Evolutionary conservation across 2,797 vertebrate species (phyloP).

Genomic region (Danio albolineatus): DNA sequence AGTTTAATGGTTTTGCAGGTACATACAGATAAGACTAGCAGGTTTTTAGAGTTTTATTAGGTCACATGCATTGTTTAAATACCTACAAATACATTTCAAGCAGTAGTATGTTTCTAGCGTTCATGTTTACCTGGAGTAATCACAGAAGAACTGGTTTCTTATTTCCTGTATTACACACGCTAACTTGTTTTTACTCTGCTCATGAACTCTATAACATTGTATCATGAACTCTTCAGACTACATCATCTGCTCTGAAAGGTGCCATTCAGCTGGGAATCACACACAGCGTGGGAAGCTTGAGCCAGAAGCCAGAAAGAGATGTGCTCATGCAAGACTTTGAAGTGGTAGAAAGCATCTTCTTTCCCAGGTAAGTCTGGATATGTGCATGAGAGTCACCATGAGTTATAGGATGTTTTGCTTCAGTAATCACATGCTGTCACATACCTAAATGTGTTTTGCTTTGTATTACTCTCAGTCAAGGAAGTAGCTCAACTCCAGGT

Average conservation of each 20-base stretch:
- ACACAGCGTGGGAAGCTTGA: constrained; percentile 92
- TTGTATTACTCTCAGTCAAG: constrained; percentile 80
- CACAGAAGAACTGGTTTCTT: not conserved
- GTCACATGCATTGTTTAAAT: not conserved
- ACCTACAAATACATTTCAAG: not conserved
- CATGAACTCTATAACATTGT: too few species aligned
- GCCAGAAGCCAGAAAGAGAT: constrained; percentile 92
- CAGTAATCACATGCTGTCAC: not conserved
- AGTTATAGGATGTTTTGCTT: not conserved
- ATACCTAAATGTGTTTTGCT: not conserved
- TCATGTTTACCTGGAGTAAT: not conserved
- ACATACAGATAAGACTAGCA: not conserved
- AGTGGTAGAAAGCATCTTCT: constrained; percentile 95
- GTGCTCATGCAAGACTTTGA: constrained; percentile 98
- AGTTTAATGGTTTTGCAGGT: not conserved
- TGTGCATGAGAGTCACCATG: not conserved
- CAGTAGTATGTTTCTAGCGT: not conserved
- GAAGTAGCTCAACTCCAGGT: constrained; percentile 93
- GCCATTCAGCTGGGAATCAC: constrained; percentile 96
- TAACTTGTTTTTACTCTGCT: not conserved
- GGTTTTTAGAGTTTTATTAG: constrained; percentile 7
- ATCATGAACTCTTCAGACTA: constrained; percentile 79
- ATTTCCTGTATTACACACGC: not conserved
- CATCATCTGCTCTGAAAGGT: constrained; percentile 92
- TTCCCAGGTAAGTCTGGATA: constrained; percentile 81